Evolutionary conservation across 37 sponge, comb jelly and placozoan genomes (phyloP).

Genomic region (Beroe ovata): DNA sequence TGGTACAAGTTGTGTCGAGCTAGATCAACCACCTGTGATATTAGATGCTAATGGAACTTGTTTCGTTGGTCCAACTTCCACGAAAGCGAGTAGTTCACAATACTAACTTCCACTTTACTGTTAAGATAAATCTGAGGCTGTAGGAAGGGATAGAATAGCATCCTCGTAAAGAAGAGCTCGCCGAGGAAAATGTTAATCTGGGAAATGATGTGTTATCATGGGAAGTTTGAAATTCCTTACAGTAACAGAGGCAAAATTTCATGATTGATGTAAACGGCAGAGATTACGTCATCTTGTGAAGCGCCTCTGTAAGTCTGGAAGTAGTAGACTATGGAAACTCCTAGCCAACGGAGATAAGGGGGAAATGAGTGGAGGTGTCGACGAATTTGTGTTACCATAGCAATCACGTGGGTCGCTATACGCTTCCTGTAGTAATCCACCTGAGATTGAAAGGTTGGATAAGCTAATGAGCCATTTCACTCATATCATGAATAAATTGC

Average conservation of each 20-base stretch:
- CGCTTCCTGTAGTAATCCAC: slow-evolving; percentile 55
- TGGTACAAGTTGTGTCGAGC: slow-evolving; percentile 12
- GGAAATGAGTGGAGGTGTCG: slow-evolving; percentile 63
- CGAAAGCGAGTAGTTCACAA: background rate
- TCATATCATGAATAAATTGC: background rate
- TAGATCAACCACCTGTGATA: slow-evolving; percentile 27
- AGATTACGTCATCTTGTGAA: slow-evolving; percentile 22
- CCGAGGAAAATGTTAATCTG: slow-evolving; percentile 64
- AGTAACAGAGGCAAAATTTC: too few species aligned
- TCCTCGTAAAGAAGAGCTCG: slow-evolving; percentile 47
- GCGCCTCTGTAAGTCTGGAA: slow-evolving; percentile 42
- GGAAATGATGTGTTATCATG: too few species aligned
- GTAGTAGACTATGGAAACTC: slow-evolving; percentile 13
- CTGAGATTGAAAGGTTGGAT: too few species aligned
- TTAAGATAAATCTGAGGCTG: slow-evolving; percentile 37
- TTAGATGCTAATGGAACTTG: background rate
- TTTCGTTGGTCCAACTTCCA: too few species aligned
- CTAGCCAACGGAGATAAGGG: slow-evolving; percentile 60
- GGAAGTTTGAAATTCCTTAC: too few species aligned
- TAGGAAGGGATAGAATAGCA: slow-evolving; percentile 57
- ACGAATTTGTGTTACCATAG: slow-evolving; percentile 50
- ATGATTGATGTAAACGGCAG: too few species aligned
- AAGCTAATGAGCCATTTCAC: too few species aligned
- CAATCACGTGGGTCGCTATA: slow-evolving; percentile 29
- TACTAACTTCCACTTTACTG: slow-evolving; percentile 21